Percentiles rank a stretch among this genome's conserved stretches.
phyloP scores from a whole-genome alignment of 2,888 invertebrate species.

The Rhamphomyia laevipes region DNA sequence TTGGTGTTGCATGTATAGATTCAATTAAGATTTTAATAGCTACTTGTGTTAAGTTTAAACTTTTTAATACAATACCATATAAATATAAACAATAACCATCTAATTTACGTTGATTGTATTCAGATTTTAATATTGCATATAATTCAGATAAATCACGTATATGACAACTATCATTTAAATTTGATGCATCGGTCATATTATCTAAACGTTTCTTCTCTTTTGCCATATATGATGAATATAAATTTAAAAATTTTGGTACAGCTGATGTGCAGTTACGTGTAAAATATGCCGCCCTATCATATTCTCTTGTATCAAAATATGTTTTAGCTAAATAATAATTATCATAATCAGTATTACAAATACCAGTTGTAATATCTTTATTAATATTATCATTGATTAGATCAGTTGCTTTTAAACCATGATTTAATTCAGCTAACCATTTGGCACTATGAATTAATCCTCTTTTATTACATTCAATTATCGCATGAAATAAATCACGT shows the following conservation, averaged over 20 bases:
- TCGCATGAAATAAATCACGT: slow-evolving; percentile 49
- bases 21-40: slow-evolving; percentile 71
- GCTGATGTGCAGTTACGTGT: slow-evolving; percentile 55
- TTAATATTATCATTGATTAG: slow-evolving; percentile 28
- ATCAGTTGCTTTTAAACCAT: slow-evolving; percentile 58
- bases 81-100: slow-evolving; percentile 84
- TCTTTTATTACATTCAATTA: slow-evolving; percentile 64
- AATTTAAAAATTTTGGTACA: slow-evolving; percentile 69
- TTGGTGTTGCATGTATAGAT: slow-evolving; percentile 65
- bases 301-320: slow-evolving; percentile 84
- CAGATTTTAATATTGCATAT: slow-evolving; percentile 44
- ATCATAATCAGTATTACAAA: slow-evolving; percentile 42
- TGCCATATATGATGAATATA: slow-evolving; percentile 78
- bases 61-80: slow-evolving; percentile 83
- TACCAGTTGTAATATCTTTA: slow-evolving; percentile 37
- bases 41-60: slow-evolving; percentile 65
- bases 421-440: slow-evolving; percentile 81
- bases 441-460: slow-evolving; percentile 72
- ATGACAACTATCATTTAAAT: slow-evolving; percentile 30
- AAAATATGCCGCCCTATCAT: slow-evolving; percentile 74
- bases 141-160: slow-evolving; percentile 43
- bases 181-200: slow-evolving; percentile 55
- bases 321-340: slow-evolving; percentile 74
- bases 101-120: slow-evolving; percentile 47
- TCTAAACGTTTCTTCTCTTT: slow-evolving; percentile 84